Base-by-base conservation (phyloP, 2,113 vertebrate genomes). In the Uropsilus gracilis region DNA sequence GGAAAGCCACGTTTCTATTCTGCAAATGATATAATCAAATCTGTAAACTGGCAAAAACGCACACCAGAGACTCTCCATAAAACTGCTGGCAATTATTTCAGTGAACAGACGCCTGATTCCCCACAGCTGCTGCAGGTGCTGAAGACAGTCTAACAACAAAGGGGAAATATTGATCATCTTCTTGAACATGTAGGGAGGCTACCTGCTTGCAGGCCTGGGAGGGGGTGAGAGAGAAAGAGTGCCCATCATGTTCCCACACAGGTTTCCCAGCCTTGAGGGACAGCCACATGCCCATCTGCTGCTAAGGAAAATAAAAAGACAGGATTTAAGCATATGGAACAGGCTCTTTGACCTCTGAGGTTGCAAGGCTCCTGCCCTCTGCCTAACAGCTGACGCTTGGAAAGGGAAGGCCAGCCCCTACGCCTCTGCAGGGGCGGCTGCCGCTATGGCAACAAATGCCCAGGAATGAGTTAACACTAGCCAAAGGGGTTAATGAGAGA, bases 371-470 rank as follows among this genome's bases (percentile, higher is more conserved):
- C 37, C 88, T 88, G 89, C 94, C 91, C 69, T 96, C 50, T 5
- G 30, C 82, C 83, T 94, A 89, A 95, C 94, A 97, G 94, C 94
- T 97, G 97, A 97, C 5, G 44, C 64, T 91, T 94, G 37, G 77
- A 94, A 94, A 66, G 89, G 95, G 66, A 50, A 93, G 87, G 83
- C 39, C 86, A 95, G 37, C 37, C 59, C 30, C 18, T 39, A 13
- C 46, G 59, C 64, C 61, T 72, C 63, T 69, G 44, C 37, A 92
- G 69, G 44, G 90, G 55, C 6, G 50, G 73, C 82, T 96, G 96
- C 82, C 96, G 32, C 83, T 92, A 96, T 96, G 96, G 88, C 77
- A 97, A 97, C 95, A 86, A 66, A 96, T 83, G 57, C 69, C 64
- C 55, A 92, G 64, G 91, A 96, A 97, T 73, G 89, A 96, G 92